Conservation (phyloP, 2,113 vertebrate genomes). For the Nematolebias whitei region DNA sequence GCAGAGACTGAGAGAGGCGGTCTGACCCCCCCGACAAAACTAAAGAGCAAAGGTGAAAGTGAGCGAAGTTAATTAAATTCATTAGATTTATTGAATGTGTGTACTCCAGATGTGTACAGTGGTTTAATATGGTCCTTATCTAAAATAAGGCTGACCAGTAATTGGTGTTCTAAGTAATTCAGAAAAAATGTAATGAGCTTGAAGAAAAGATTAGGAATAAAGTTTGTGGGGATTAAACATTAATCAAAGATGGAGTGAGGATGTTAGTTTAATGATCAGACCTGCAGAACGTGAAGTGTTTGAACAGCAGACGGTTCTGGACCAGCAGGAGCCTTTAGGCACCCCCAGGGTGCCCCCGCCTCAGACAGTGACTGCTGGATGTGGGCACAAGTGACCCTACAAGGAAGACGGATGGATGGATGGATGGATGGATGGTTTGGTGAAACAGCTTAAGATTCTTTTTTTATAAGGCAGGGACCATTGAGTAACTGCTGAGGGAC, state of each 20-base stretch:
- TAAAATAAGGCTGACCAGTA: slow-evolving; percentile 27
- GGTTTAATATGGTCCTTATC: slow-evolving; percentile 22
- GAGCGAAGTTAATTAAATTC: slow-evolving; percentile 39
- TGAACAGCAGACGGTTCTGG: too few species aligned
- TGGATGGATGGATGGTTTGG: too few species aligned
- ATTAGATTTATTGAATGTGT: slow-evolving; percentile 22
- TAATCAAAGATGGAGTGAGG: background rate
- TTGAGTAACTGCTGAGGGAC: too few species aligned
- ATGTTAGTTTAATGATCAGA: background rate
- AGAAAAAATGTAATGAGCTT: slow-evolving; percentile 43
- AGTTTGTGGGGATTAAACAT: slow-evolving; percentile 15
- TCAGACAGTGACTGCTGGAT: too few species aligned
- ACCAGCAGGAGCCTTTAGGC: too few species aligned
- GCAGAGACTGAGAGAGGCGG: background rate
- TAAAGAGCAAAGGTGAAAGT: slow-evolving; percentile 24
- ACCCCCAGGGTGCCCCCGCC: too few species aligned
- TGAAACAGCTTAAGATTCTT: too few species aligned
- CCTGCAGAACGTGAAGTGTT: too few species aligned
- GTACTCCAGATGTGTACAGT: slow-evolving; percentile 3
- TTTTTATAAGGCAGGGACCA: too few species aligned
- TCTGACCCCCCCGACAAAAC: slow-evolving; percentile 12
- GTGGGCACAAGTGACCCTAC: too few species aligned
- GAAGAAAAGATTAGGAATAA: slow-evolving; percentile 17
- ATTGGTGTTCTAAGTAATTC: slow-evolving; percentile 30
- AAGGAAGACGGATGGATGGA: too few species aligned